These are phyloP conservation scores for Augochlorella aurata DNA, from an alignment of 2,888 invertebrate species.

Conservation along the genomic window DNA sequence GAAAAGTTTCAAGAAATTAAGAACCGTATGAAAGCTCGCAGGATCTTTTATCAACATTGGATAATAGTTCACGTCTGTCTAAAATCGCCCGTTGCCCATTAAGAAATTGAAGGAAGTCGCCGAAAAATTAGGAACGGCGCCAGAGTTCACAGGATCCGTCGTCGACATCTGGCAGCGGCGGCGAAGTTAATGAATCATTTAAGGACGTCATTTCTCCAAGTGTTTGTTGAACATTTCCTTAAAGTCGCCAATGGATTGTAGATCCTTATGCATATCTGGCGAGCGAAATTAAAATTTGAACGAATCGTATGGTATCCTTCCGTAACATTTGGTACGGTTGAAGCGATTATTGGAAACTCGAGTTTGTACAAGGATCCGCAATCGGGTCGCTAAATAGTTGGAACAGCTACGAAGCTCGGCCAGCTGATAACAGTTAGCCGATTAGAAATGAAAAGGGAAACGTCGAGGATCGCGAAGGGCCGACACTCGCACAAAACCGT, in stretches of 20 bases:
- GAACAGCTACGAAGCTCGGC: slow-evolving; percentile 5
- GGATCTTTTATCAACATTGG: neutral
- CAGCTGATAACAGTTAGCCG: neutral
- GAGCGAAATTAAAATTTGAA: neutral
- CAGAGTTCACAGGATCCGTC: neutral
- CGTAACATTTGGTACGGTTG: neutral
- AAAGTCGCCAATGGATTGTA: neutral
- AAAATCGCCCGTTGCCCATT: neutral
- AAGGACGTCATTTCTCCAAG: neutral
- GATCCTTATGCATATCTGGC: neutral
- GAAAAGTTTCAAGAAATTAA: neutral
- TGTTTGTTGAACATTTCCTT: neutral
- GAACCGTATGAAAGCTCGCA: neutral
- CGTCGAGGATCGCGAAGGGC: neutral
- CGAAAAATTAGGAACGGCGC: neutral
- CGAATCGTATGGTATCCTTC: neutral
- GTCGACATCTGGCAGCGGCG: neutral
- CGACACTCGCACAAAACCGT: slow-evolving; percentile 18
- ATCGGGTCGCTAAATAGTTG: neutral
- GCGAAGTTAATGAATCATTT: neutral
- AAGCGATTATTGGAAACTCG: neutral
- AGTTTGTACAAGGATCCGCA: neutral
- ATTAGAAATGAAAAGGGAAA: slow-evolving; percentile 6
- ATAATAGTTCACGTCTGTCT: neutral
- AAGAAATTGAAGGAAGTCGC: neutral